Conservation (phyloP, 2,113 vertebrate genomes). For the Oryzias celebensis region DNA sequence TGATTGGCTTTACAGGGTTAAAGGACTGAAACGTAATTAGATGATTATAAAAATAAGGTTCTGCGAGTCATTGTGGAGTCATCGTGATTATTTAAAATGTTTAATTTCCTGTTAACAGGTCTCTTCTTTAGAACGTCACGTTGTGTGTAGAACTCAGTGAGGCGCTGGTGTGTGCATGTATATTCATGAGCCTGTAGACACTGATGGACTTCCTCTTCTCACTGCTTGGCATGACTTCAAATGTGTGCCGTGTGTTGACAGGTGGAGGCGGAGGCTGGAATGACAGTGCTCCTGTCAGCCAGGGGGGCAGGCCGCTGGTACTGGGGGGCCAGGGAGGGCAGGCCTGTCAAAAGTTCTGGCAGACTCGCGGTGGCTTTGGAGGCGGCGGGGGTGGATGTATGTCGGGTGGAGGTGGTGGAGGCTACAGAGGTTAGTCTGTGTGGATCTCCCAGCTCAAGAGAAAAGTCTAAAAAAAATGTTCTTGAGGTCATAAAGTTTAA, state of each 20-base stretch:
- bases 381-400: slow-evolving; percentile 95
- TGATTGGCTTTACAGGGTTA: too few relatives aligned
- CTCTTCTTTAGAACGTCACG: background rate
- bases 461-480: slow-evolving; percentile 13
- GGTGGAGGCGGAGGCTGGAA: slow-evolving; percentile 98
- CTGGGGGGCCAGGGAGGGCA: slow-evolving; percentile 93
- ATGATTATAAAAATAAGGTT: slow-evolving; percentile 3
- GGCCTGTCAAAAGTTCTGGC: slow-evolving; percentile 95
- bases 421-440: slow-evolving; percentile 90
- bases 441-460: background rate
- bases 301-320: slow-evolving; percentile 90
- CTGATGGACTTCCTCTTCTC: background rate
- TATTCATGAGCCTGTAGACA: slow-evolving; percentile 2
- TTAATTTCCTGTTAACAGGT: slow-evolving; percentile 28
- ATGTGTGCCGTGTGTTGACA: slow-evolving; percentile 68
- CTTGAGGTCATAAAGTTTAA: slow-evolving; percentile 5
- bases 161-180: background rate
- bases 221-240: slow-evolving; percentile 10
- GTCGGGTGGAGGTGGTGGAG: slow-evolving; percentile 95
- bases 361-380: slow-evolving; percentile 93
- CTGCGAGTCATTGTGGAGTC: background rate
- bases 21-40: too few relatives aligned
- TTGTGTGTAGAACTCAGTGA: background rate
- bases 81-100: slow-evolving; percentile 11
- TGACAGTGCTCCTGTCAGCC: slow-evolving; percentile 85